These are phyloP conservation scores for Drosophila cognata DNA, from an alignment of 2,888 invertebrate species.

Conservation along the genomic window DNA sequence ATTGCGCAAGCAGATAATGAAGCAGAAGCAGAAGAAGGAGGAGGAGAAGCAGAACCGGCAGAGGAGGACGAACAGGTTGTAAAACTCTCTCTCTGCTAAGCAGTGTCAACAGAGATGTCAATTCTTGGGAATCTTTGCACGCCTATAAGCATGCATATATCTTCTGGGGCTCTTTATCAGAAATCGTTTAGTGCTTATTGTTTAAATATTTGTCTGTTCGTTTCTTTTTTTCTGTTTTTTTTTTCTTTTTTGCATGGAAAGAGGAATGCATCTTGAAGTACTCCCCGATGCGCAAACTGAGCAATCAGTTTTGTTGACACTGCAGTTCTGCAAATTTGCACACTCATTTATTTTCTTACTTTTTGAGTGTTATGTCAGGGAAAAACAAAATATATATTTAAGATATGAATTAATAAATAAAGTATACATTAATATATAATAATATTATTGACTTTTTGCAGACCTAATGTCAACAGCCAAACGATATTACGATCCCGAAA, in stretches of 20 bases:
- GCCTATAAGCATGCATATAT: conserved; percentile 28
- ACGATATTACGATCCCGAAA: conserved; percentile 90
- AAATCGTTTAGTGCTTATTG: conserved; percentile 56
- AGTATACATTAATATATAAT: not conserved
- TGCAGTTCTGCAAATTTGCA: conserved; percentile 24
- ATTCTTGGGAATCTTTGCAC: conserved; percentile 49
- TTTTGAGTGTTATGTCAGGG: conserved; percentile 12
- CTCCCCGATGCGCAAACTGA: conserved; percentile 52
- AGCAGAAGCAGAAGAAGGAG: conserved; percentile 4
- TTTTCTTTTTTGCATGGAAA: conserved; percentile 59
- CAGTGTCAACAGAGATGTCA: conserved; percentile 34
- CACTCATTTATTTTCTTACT: conserved; percentile 33
- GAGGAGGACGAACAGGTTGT: conserved; percentile 44
- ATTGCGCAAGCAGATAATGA: conserved; percentile 39
- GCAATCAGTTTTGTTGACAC: conserved; percentile 65
- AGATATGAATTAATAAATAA: not conserved
- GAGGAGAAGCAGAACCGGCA: not conserved
- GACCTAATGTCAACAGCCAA: conserved; percentile 89
- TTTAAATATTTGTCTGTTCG: conserved; percentile 62
- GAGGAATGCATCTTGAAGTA: conserved; percentile 63
- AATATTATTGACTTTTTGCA: conserved; percentile 79
- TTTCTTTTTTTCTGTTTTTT: not conserved
- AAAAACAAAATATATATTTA: not conserved
- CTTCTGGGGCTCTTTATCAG: conserved; percentile 51
- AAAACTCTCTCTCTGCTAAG: conserved; percentile 1